Conservation (phyloP, 2,888 invertebrate species). For the Xestia sexstrigata region DNA sequence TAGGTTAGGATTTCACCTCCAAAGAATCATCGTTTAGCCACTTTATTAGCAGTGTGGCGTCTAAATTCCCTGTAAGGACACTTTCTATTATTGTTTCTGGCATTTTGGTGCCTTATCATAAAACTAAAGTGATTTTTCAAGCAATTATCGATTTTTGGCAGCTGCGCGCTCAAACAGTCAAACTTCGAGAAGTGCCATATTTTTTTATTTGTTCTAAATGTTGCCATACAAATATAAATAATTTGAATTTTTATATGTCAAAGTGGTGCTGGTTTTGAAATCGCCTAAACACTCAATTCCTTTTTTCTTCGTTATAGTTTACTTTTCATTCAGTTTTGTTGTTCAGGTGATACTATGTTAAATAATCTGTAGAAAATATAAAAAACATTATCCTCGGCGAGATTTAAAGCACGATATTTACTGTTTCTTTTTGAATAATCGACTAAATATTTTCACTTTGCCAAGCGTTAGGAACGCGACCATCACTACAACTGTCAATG, state of each 20-base stretch:
- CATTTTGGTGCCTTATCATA: slow-evolving; percentile 76
- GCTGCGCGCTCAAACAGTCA: slow-evolving; percentile 67
- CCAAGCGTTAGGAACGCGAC: neutral
- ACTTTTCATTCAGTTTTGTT: neutral
- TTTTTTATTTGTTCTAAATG: slow-evolving; percentile 42
- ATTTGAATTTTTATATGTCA: slow-evolving; percentile 9
- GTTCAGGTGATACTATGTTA: neutral
- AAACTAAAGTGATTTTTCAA: slow-evolving; percentile 56
- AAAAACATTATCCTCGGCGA: neutral
- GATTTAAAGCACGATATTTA: neutral
- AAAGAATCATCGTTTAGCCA: slow-evolving; percentile 85
- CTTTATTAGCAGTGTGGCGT: slow-evolving; percentile 79
- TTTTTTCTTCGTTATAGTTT: neutral
- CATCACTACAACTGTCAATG: slow-evolving; percentile 46
- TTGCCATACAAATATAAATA: slow-evolving; percentile 25
- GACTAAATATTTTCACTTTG: neutral
- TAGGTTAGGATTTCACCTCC: slow-evolving; percentile 84
- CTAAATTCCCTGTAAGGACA: slow-evolving; percentile 85
- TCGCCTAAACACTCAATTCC: neutral
- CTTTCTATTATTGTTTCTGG: slow-evolving; percentile 87
- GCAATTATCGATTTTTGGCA: slow-evolving; percentile 74
- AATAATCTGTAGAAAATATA: neutral
- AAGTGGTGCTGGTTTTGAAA: neutral
- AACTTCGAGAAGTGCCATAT: slow-evolving; percentile 60
- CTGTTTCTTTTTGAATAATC: neutral